phyloP scores from a whole-genome alignment of 2,113 vertebrate species.

The Pangasianodon hypophthalmus region DNA sequence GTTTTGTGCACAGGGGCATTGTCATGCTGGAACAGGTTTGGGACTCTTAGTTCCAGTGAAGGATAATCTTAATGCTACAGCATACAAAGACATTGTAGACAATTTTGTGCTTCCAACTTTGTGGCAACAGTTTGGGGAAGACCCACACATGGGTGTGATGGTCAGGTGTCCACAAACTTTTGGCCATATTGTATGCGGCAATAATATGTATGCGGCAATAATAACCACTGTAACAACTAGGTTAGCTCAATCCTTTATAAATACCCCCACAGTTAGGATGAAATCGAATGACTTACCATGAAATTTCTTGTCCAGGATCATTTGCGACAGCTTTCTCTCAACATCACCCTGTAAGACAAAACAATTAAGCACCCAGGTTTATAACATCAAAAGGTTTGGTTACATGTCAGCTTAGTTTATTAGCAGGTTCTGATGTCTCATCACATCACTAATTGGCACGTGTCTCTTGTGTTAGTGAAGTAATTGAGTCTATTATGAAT shows the following conservation, averaged over 20 bases:
- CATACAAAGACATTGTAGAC: not conserved
- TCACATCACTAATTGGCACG: not conserved
- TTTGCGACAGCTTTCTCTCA: constrained; percentile 98
- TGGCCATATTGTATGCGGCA: not conserved
- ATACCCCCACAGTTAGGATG: too few relatives aligned
- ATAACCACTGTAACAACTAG: not conserved
- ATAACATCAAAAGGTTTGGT: not conserved
- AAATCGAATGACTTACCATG: constrained; percentile 78
- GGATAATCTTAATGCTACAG: not conserved
- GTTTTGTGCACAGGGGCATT: not conserved
- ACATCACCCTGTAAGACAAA: constrained; percentile 81
- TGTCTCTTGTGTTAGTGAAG: not conserved
- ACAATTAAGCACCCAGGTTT: not conserved
- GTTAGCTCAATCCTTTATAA: not conserved
- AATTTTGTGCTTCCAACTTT: not conserved
- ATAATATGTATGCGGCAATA: not conserved
- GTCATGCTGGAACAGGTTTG: not conserved
- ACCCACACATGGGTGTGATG: too few relatives aligned
- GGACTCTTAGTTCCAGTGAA: not conserved
- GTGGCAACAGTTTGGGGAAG: not conserved
- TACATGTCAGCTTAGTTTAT: not conserved
- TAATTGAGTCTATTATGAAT: not conserved
- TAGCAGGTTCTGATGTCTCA: not conserved
- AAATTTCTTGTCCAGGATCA: constrained; percentile 99
- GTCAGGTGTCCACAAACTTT: not conserved